Conservation (phyloP, 2,113 vertebrate genomes). For the Amazona guildingii region DNA sequence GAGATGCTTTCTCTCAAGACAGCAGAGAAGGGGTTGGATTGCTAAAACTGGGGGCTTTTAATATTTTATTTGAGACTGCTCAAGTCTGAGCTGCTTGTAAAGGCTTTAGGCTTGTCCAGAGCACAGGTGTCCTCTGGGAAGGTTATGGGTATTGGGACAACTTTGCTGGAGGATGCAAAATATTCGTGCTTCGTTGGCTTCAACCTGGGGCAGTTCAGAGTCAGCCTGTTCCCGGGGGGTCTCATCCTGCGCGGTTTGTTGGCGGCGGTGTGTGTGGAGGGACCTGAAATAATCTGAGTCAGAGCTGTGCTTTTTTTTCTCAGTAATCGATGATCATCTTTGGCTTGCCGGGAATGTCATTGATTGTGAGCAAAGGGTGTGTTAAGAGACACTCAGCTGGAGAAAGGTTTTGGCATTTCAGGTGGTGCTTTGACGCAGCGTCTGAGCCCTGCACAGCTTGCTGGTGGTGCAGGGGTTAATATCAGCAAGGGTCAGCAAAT, state of each 20-base stretch:
- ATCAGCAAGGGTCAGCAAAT: neutral
- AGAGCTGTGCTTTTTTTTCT: slow-evolving; percentile 12
- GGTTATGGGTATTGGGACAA: neutral
- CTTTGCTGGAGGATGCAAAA: slow-evolving; percentile 36
- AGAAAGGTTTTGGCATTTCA: neutral
- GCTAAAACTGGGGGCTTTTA: neutral
- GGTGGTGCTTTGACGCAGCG: neutral
- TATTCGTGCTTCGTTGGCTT: neutral
- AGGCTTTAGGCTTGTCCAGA: neutral
- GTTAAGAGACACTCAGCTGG: neutral
- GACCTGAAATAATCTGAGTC: neutral
- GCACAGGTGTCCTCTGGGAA: neutral
- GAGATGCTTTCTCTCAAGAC: neutral
- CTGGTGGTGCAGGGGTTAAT: slow-evolving; percentile 38
- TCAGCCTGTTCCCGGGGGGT: neutral
- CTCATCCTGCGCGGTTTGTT: neutral
- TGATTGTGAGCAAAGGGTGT: neutral
- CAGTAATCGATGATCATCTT: neutral
- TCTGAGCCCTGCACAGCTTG: neutral
- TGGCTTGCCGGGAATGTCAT: neutral
- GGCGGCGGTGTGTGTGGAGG: neutral
- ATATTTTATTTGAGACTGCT: neutral
- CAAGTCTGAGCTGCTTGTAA: neutral
- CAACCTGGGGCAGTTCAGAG: neutral
- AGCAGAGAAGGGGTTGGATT: neutral